Evolutionary conservation across 2,888 invertebrate genomes (phyloP).

Genomic region (Aspidapion aeneum): DNA sequence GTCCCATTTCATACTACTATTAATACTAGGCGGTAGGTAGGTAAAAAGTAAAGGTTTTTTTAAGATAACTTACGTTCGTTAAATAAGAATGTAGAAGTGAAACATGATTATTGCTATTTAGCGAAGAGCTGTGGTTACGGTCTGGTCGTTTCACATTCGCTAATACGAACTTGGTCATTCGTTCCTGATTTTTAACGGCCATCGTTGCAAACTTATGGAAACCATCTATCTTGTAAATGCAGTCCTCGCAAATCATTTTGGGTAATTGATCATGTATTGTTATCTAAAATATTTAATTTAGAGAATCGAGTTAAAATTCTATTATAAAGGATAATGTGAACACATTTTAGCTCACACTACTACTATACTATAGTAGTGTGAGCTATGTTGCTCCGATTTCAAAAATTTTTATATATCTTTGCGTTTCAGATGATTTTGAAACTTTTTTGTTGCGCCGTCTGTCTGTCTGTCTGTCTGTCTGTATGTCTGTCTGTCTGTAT

Average conservation of each 20-base stretch:
- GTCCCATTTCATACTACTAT: too few relatives aligned
- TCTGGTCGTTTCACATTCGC: conserved; percentile 35
- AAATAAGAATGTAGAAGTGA: conserved; percentile 54
- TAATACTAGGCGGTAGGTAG: too few relatives aligned
- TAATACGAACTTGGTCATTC: conserved; percentile 47
- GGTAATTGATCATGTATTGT: conserved; percentile 63
- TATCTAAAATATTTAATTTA: conserved; percentile 49
- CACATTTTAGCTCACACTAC: too few relatives aligned
- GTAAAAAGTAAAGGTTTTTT: too few relatives aligned
- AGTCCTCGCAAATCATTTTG: conserved; percentile 64
- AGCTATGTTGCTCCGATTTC: too few relatives aligned
- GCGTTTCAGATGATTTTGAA: too few relatives aligned
- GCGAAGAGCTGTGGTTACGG: conserved; percentile 20
- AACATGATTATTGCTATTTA: conserved; percentile 47
- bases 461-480: too few relatives aligned
- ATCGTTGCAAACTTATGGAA: conserved; percentile 65
- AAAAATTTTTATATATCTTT: too few relatives aligned
- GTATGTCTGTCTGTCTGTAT: too few relatives aligned
- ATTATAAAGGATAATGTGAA: too few relatives aligned
- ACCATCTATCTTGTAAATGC: conserved; percentile 60
- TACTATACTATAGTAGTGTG: too few relatives aligned
- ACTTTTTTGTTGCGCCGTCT: too few relatives aligned
- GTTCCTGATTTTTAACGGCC: conserved; percentile 61
- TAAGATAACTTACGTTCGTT: conserved; percentile 53
- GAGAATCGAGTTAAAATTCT: background rate